Evolutionary conservation across 2,113 vertebrate species (phyloP), one percentile per base, ranked within the genome.

Genomic region (Pollimyrus isidori): DNA sequence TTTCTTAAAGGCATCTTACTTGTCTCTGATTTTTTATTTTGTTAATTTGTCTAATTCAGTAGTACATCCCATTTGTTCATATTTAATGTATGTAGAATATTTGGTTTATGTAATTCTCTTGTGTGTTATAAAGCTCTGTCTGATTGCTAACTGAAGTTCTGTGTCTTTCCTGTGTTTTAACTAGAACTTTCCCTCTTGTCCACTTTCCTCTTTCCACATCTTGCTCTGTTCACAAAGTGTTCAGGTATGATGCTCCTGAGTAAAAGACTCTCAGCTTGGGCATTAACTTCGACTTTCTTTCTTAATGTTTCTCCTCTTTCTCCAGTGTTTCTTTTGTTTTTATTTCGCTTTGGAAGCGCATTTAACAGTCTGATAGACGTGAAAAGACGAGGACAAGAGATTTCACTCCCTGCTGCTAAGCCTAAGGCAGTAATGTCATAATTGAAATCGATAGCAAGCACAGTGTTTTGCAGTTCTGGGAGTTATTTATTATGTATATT

Each of bases 151-250:
- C 94, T 96, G 87, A 96, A 95, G 94, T 92, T 92, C 90, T 91
- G 92, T 92, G 92, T 95, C 95, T 94, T 94, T 90, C 96, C 92
- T 95, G 91, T 92, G 90, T 91, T n/a, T 91, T 87, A 53, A 73
- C 90, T 93, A 93, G 92, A 94, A 91, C 92, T 89, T 91, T 90
- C 80, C 89, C 82, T 87, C 87, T 91, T 91, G 58, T 90, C 91
- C 84, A 93, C 87, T 94, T 92, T 94, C 76, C 93, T 94, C 90
- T 94, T 87, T 93, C 93, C 45, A 21, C 88, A 89, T 46, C 90
- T 58, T 93, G 88, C 92, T 90, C 58, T 90, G 23, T 89, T 91
- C 84, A 88, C 91, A 93, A 93, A 87, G 92, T 93, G 91, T 92
- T 91, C 93, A 94, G 92, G 91, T 94, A 92, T 93, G 91, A 94